Evolutionary conservation across 2,888 invertebrate genomes (phyloP), one percentile per base, ranked within the genome.

Genomic region (Andrena haemorrhoa): DNA sequence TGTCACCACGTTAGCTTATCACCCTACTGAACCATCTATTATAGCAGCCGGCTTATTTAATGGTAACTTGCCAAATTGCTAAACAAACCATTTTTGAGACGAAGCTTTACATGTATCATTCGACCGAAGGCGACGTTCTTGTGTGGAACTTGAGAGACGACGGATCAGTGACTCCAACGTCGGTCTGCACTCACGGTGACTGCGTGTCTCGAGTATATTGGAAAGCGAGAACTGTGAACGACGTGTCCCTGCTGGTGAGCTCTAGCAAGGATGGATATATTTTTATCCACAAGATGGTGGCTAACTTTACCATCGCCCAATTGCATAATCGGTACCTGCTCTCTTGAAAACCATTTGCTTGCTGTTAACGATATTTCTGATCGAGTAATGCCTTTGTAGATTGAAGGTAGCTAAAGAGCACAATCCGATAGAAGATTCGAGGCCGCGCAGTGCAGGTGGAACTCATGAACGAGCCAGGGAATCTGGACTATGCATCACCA

Each of bases 1-100:
- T 71, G 92, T 95, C 8, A 94, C 94, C 10, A 86, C 92, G 6
- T 80, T 95, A 20, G 88, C 93, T 56, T 95, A 95, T 91, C 95
- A 95, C 91, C 94, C 95, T 2, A 90, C 89, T 2, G 93, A 94
- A 84, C 94, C 95, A 0, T 93, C 94, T 2, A 93, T 95, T 74
- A 89, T 95, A 63, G 95, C 94, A 33, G 94, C 94, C 80, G 95
- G 95, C 49, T 84, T 93, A 75, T 92, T 91, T 58, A 93, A 93
- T 84, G 93, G 93, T 93, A 78, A 58, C n/a, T 53, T 31, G 16
- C 1, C 10, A 56, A 29, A 2, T 16, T 49, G 1, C 10, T 7
- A 41, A 16, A 7, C 20, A 4, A 16, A 16, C 31, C 49, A 58
- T 29, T 4, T 49, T 20, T 6, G 1, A 31, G 16, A 23, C 10